These are phyloP conservation scores for Hypotaenidia okinawae DNA, from an alignment of 2,797 vertebrate species.

Conservation along the genomic window DNA sequence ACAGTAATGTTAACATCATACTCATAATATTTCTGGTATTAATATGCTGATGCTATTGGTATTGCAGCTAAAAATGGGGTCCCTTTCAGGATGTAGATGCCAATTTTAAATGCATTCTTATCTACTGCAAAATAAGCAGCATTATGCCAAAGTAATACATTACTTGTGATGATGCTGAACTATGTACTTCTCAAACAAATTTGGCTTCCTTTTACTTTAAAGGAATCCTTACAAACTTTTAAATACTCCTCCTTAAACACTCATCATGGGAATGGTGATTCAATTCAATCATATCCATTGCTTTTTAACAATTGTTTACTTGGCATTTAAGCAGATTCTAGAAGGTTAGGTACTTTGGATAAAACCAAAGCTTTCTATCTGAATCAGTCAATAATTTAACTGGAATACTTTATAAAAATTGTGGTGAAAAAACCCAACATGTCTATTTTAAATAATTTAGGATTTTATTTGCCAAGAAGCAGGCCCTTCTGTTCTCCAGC, in stretches of 20 bases:
- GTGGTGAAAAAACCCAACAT: neutral
- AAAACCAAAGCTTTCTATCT: neutral
- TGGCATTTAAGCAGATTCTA: slow-evolving; percentile 23
- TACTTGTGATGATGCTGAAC: neutral
- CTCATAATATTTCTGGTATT: neutral
- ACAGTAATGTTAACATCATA: neutral
- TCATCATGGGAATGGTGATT: neutral
- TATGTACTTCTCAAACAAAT: neutral
- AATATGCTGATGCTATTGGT: neutral
- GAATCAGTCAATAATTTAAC: slow-evolving; percentile 37
- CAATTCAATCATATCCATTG: neutral
- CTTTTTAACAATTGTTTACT: neutral
- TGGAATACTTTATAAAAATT: neutral
- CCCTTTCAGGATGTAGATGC: neutral
- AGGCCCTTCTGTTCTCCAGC: slow-evolving; percentile 34
- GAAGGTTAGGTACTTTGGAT: neutral
- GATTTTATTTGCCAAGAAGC: slow-evolving; percentile 40
- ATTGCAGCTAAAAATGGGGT: neutral
- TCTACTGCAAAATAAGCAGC: neutral
- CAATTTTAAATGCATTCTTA: neutral
- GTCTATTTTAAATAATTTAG: slow-evolving; percentile 42
- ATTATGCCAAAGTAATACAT: neutral
- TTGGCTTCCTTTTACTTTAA: neutral
- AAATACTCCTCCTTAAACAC: neutral
- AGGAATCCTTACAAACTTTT: neutral